A percentile compares a stretch with the other conserved stretches of the same genome.
Conservation (phyloP, 1,140 invertebrate genomes). For the Pseudomyrmex sp. region DNA sequence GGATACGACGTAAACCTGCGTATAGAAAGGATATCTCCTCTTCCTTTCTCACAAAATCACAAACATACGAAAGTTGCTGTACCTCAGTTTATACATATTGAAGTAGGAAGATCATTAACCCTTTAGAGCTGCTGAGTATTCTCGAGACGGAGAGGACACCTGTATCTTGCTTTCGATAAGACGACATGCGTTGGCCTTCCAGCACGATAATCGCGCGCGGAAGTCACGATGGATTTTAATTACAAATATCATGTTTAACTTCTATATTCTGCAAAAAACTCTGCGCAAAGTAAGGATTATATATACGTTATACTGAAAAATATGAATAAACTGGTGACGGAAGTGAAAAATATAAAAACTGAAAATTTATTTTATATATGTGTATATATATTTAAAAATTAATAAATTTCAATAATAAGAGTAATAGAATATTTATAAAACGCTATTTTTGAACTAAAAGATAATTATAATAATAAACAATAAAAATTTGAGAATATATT, state of each 20-base stretch:
- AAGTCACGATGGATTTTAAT: conserved; percentile 35
- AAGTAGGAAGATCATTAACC: conserved; percentile 60
- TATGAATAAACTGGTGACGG: no score
- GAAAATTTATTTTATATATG: no score
- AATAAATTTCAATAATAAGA: no score
- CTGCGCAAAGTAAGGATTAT: not conserved
- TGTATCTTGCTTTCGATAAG: conserved; percentile 53
- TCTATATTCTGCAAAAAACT: not conserved
- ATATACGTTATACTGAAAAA: not conserved
- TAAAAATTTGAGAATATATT: not conserved
- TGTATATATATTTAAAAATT: no score
- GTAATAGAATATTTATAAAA: not conserved
- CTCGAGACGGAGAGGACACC: conserved; percentile 50
- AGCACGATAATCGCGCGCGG: conserved; percentile 36
- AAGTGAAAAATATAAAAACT: no score
- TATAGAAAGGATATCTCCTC: no score
- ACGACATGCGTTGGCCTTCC: conserved; percentile 20
- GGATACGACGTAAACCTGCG: no score
- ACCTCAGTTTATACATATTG: conserved; percentile 20
- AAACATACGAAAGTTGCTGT: not conserved
- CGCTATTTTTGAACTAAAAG: not conserved
- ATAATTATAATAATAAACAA: not conserved
- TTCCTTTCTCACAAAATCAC: no score
- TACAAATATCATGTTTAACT: conserved; percentile 8
- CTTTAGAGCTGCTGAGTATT: conserved; percentile 48